Evolutionary conservation across 2,888 invertebrate genomes (phyloP).

Genomic region (Elmis aenea): DNA sequence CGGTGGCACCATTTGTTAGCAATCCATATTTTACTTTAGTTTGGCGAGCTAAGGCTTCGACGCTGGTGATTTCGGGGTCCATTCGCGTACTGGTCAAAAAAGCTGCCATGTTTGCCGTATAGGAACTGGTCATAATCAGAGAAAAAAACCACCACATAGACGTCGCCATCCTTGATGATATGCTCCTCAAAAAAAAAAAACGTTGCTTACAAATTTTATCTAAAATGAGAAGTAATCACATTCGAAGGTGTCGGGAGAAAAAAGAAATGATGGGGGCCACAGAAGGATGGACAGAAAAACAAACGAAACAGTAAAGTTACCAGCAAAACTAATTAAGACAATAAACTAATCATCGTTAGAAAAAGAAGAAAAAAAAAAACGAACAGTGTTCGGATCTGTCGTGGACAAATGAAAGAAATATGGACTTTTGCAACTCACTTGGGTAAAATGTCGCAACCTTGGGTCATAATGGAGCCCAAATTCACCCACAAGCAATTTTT

Average conservation of each 20-base stretch:
- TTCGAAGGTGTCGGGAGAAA: too few relatives aligned
- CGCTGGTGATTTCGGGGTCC: constrained; percentile 84
- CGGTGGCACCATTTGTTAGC: constrained; percentile 81
- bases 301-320: too few relatives aligned
- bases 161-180: constrained; percentile 81
- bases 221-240: too few relatives aligned
- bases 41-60: constrained; percentile 78
- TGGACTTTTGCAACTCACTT: constrained; percentile 53
- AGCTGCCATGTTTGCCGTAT: constrained; percentile 91
- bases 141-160: constrained; percentile 94
- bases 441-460: constrained; percentile 88
- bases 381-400: too few relatives aligned
- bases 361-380: too few relatives aligned
- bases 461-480: constrained; percentile 86
- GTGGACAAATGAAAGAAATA: neutral
- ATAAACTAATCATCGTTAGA: too few relatives aligned
- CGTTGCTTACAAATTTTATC: too few relatives aligned
- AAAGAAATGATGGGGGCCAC: too few relatives aligned
- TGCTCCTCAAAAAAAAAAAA: constrained; percentile 58
- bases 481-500: constrained; percentile 92
- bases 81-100: constrained; percentile 86
- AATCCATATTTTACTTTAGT: constrained; percentile 93
- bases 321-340: too few relatives aligned
- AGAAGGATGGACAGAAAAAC: too few relatives aligned
- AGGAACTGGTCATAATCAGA: constrained; percentile 84